Evolutionary conservation across 92 coral and sea anemone species (phyloP), one percentile per base, ranked within the genome.

Genomic region (Galaxea fascicularis): DNA sequence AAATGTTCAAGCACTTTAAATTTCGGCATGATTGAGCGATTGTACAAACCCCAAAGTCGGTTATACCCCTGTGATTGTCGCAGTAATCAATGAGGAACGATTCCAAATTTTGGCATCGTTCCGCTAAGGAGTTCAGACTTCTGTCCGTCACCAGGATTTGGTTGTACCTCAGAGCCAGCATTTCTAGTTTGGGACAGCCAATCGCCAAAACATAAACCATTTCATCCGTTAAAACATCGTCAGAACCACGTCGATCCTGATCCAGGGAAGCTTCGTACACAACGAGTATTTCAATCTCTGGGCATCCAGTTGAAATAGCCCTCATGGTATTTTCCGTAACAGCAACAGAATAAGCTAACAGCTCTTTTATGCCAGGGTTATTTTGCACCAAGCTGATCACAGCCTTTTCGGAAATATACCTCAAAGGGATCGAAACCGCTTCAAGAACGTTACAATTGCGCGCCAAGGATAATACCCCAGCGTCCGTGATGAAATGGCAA

Each of bases 21-120:
- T 97, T 92, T 74, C 74, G 76, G 84, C 95, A 94, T 52, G 92
- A 85, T 47, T 92, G 88, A 41, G 95, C 97, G 52, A 97, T 87
- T 16, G 99, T 95, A 59, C 89, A 88, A 76, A 97, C 87, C 11
- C 98, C 99, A 73, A 87, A 75, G 76, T 97, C 99, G 8, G 98
- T 93, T 35, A 97, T 92, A 49, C 91, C 95, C 60, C 92, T 89
- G 81, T 95, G 91, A 54, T 80, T 89, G 72, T 95, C 98, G 73
- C 98, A 93, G 57, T 95, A 94, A 85, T 97, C 99, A 35, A 97
- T 86, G n/a, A 92, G 93, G 65, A 97, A 89, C 46, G 92, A 94
- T 64, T 92, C 95, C 31, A 97, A 79, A 75, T 82, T 56, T 39
- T 89, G 96, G 91, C 99, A 97, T 71, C 89, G 93, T 65, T 84